Base-by-base conservation (phyloP, 2,888 invertebrate genomes). In the Sphecodes monilicornis region DNA sequence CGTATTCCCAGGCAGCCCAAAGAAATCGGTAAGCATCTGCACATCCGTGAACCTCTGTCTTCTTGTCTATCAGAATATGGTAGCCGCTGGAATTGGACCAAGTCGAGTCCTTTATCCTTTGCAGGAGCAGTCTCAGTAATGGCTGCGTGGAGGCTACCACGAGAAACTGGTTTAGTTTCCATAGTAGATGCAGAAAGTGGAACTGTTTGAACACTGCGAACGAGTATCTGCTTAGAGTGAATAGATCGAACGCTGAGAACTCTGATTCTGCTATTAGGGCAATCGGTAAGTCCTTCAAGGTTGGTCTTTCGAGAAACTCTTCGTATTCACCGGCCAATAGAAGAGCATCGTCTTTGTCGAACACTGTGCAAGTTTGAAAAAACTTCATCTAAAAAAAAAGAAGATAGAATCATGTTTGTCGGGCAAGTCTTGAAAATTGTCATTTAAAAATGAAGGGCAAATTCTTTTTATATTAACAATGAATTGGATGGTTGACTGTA, bases 21-120 rank as follows among this genome's bases (percentile, higher is more conserved):
- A 92, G 85, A 68, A 82, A 88, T 0, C 66, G 70, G 11, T 78
- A 57, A 2, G 90, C 91, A 36, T 84, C 86, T 50, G 13, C 66
- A 22, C 92, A 91, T 11, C 85, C 87, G 0, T 77, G 74, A 36
- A 70, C 22, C n/a, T 73, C 81, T 5, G 88, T 88, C 2, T 68
- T 60, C 10, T 60, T 78, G 64, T 88, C 90, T 72, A 89, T 69
- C 22, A 90, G 26, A 39, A 91, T 43, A 50, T 88, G 83, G n/a
- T 84, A 79, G 13, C 88, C 91, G 0, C 80, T 77, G 18, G 72
- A 57, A 57, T 91, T 91, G 18, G 82, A 78, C 91, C 91, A 91
- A 1, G 86, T 80, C 0, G 91, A 89, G n/a, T 86, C 83, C 50
- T 80, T 86, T 16, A 81, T 84, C 41, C 57, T 87, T 57, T 85